These are phyloP conservation scores for Lasioglossum villosulum DNA, from an alignment of 2,888 invertebrate species.

Conservation along the genomic window DNA sequence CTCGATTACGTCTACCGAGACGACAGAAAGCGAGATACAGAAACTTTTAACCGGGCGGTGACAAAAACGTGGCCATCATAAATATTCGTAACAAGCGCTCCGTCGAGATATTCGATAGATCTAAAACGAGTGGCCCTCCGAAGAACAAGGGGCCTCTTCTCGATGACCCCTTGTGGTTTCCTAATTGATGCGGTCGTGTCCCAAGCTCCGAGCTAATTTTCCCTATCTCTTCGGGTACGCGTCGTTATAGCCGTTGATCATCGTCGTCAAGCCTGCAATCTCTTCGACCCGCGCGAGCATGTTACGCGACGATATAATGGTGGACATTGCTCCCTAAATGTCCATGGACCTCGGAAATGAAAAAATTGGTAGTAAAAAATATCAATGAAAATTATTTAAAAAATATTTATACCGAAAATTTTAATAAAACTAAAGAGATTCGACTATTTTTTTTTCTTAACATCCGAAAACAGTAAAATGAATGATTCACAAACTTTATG, in stretches of 20 bases:
- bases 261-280: not conserved
- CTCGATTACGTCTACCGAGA: constrained; percentile 49
- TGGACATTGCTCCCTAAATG: too few relatives aligned
- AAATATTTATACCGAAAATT: too few relatives aligned
- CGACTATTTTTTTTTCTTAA: too few relatives aligned
- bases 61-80: constrained; percentile 54
- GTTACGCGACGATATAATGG: not conserved
- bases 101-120: constrained; percentile 54
- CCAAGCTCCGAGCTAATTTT: not conserved
- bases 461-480: too few relatives aligned
- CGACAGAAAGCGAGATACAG: constrained; percentile 14
- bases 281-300: not conserved
- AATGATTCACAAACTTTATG: too few relatives aligned
- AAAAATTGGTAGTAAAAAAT: too few relatives aligned
- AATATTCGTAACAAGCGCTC: constrained; percentile 61
- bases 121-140: constrained; percentile 52
- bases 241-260: not conserved
- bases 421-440: too few relatives aligned
- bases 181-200: not conserved
- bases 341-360: too few relatives aligned
- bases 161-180: not conserved
- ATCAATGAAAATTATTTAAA: too few relatives aligned
- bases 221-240: not conserved
- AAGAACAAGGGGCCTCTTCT: not conserved
- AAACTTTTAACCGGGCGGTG: constrained; percentile 25